These are phyloP conservation scores for Maniola jurtina DNA, from an alignment of 1,140 invertebrate species.

Conservation along the genomic window DNA sequence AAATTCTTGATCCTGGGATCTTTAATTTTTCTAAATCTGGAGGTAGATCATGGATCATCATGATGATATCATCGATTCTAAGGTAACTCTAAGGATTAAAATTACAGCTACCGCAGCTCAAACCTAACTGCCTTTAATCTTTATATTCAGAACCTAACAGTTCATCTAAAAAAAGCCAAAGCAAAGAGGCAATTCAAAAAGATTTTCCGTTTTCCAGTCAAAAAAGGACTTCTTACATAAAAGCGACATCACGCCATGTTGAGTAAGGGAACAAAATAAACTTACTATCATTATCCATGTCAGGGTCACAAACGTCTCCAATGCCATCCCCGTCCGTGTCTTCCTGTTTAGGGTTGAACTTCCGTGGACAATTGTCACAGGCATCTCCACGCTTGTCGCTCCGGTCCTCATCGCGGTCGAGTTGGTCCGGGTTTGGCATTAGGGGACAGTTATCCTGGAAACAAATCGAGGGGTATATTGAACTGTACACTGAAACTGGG, in stretches of 20 bases:
- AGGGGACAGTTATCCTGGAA: slow-evolving; percentile 89
- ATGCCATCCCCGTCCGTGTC: slow-evolving; percentile 84
- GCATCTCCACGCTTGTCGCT: slow-evolving; percentile 65
- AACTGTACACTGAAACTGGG: background rate
- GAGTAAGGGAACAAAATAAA: background rate
- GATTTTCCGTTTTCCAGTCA: too few species aligned
- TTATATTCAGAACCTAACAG: too few species aligned
- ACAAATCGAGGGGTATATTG: background rate
- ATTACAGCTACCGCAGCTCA: too few species aligned
- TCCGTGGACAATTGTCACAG: slow-evolving; percentile 90
- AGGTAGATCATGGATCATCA: too few species aligned
- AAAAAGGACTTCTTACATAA: too few species aligned
- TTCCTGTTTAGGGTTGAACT: slow-evolving; percentile 88
- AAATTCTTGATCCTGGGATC: too few species aligned
- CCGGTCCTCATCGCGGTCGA: slow-evolving; percentile 81
- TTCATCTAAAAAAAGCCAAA: too few species aligned
- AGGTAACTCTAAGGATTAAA: too few species aligned
- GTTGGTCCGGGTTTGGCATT: slow-evolving; percentile 89
- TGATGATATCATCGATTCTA: too few species aligned
- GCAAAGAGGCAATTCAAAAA: too few species aligned
- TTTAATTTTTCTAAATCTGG: too few species aligned
- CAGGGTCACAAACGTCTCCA: slow-evolving; percentile 92
- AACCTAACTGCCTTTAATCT: too few species aligned
- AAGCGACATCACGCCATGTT: background rate
- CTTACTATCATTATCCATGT: slow-evolving; percentile 69